Conservation (phyloP, 2,797 vertebrate species). For the Jordanella pulchra region DNA sequence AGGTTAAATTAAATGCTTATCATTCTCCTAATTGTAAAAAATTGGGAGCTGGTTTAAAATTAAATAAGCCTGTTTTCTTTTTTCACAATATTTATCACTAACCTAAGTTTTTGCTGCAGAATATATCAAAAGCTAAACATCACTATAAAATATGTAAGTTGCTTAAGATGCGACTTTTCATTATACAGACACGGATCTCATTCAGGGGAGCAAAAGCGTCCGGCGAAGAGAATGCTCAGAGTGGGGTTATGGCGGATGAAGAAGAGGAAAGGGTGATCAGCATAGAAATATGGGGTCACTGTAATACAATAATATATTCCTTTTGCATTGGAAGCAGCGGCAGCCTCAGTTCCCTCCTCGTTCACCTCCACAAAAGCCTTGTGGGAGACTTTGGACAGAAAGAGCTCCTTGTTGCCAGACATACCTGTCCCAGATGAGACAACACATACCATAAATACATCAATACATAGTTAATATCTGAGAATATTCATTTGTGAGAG, state of each 20-base stretch:
- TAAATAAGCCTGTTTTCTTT: no score
- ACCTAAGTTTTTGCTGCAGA: no score
- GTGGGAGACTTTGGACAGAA: constrained; percentile 84
- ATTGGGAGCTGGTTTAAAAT: no score
- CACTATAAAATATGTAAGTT: background rate
- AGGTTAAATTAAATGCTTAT: no score
- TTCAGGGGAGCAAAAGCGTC: constrained; percentile 37
- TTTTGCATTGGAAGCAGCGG: constrained; percentile 16
- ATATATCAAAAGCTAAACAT: no score
- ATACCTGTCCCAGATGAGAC: constrained; percentile 65
- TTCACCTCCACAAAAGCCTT: constrained; percentile 86
- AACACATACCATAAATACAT: background rate
- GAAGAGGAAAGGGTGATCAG: constrained; percentile 57
- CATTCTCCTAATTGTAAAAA: no score
- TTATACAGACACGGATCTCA: constrained; percentile 17
- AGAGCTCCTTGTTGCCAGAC: constrained; percentile 70
- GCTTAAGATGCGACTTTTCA: background rate
- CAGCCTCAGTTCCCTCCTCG: constrained; percentile 44
- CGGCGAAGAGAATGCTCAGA: constrained; percentile 42
- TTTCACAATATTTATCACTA: no score
- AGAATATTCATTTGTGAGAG: background rate
- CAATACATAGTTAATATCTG: background rate
- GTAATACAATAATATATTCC: background rate
- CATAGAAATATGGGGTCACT: background rate
- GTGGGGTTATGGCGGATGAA: constrained; percentile 46